Evolutionary conservation across 2,113 vertebrate species (phyloP), one percentile per base, ranked within the genome.

Genomic region (Nerophis lumbriciformis): DNA sequence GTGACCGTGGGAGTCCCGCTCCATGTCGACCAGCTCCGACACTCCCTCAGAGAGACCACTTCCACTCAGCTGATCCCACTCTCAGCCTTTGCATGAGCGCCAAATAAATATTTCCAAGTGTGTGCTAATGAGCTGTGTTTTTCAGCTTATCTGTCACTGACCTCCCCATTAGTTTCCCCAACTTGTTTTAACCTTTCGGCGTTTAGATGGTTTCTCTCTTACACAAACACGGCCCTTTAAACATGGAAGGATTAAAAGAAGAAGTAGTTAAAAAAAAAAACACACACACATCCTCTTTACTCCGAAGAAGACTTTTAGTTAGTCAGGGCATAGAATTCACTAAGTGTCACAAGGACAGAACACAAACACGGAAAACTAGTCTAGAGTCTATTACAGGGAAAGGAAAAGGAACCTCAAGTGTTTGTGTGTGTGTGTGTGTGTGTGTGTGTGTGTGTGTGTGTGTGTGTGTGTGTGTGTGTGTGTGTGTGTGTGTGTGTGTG

Each of bases 31-130:
- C 70, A 57, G 35, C 57, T 56, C 57, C 38, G 35, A 72, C 63
- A 56, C 60, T 69, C 77, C 68, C 55, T 42, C 28, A 53, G 52
- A 36, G 15, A 65, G 67, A 47, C 53, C 53, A 59, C 6, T 67
- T 61, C 48, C 49, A 48, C 48, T 70, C 58, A 50, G 64, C 60
- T 55, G 63, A 49, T 60, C 63, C 36, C 35, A 37, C 61, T 39
- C 45, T 47, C 52, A 44, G 19, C 53, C 59, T 61, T 66, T 68
- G 3, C 68, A 53, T 13, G 38, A 55, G 60, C 39, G 73, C 72
- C 72, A 80, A 72, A 66, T 68, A 77, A 80, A 83, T 69, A 82
- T 72, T 82, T 21, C 70, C 56, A 47, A 78, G 79, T 80, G 71
- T 79, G 84, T 76, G 78, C 63, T 74, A 57, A 75, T 64, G 45